Evolutionary conservation across 2,888 invertebrate genomes (phyloP), one percentile per base, ranked within the genome.

Genomic region (Girardia tigrina): DNA sequence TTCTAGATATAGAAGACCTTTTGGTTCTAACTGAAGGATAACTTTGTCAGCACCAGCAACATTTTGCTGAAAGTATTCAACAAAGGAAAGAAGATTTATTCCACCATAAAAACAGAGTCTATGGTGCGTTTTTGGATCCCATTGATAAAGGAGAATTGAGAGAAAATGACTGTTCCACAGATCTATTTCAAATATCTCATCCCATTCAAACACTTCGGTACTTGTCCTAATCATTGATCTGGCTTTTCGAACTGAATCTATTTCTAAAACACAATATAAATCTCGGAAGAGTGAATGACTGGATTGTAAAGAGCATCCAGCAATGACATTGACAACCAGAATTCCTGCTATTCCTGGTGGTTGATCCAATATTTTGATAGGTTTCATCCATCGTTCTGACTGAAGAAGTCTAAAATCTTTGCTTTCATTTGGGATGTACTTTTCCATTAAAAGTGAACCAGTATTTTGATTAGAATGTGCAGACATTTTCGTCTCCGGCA

Each of bases 111-210:
- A 94, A 85, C 94, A 95, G 73, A 94, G 88, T 84, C 94, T 92
- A 86, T 94, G 97, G 81, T 97, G 88, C 82, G 92, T 93, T 84
- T 95, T 94, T 0, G 97, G 97, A 86, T 98, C 97, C 98, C 98
- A 98, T 6, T 94, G 94, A 86, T 98, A 98, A 73, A 98, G 92
- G 79, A 97, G 88, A 79, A 98, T 90, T 82, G 97, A 94, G 79
- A 97, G 87, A 84, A 95, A 94, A 80, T 91, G 89, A 82, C 94
- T 94, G 81, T 92, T 91, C 70, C 94, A 92, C 78, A 97, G 87
- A 83, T 98, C 97, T 81, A 98, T 86, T 83, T 98, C 97, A 83
- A 98, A 98, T 23, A 93, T 92, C 84, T 98, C 98, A 83, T 97
- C 94, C 98, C 98, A 98, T 85, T 97, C 94, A 84, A 95, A 97